A percentile compares a stretch with the other conserved stretches of the same genome.
These are phyloP conservation scores for Plestiodon gilberti DNA, from an alignment of 2,113 vertebrate genomes.

Conservation along the genomic window DNA sequence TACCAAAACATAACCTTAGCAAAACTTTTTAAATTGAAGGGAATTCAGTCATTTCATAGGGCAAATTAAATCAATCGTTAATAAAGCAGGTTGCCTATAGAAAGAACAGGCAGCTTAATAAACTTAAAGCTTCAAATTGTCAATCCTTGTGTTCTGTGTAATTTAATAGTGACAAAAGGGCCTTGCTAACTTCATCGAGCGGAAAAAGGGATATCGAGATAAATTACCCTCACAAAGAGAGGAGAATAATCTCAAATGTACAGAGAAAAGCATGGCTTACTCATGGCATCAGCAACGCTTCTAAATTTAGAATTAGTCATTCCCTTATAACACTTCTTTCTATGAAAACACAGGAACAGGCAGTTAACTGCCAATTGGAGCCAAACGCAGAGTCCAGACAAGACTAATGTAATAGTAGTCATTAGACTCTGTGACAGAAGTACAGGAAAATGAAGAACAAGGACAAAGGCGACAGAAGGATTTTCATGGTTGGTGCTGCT, in stretches of 20 bases:
- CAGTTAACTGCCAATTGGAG: neutral
- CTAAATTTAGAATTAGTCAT: neutral
- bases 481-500: neutral
- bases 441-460: neutral
- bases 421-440: neutral
- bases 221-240: slow-evolving; percentile 26
- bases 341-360: neutral
- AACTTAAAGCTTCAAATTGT: slow-evolving; percentile 18
- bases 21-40: slow-evolving; percentile 56
- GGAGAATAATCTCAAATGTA: neutral
- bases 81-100: slow-evolving; percentile 57
- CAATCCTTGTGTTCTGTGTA: slow-evolving; percentile 34
- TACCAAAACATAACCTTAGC: slow-evolving; percentile 42
- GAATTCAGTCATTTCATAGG: slow-evolving; percentile 55
- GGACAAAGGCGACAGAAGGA: neutral
- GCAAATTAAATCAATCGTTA: slow-evolving; percentile 61
- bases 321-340: neutral
- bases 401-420: no score
- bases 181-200: slow-evolving; percentile 58
- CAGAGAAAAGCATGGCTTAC: slow-evolving; percentile 6
- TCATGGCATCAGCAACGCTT: neutral
- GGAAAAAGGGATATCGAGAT: slow-evolving; percentile 53
- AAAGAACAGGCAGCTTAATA: slow-evolving; percentile 40
- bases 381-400: neutral
- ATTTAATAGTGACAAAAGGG: slow-evolving; percentile 54